Evolutionary conservation across 2,888 invertebrate genomes (phyloP).

Genomic region (Actias luna): DNA sequence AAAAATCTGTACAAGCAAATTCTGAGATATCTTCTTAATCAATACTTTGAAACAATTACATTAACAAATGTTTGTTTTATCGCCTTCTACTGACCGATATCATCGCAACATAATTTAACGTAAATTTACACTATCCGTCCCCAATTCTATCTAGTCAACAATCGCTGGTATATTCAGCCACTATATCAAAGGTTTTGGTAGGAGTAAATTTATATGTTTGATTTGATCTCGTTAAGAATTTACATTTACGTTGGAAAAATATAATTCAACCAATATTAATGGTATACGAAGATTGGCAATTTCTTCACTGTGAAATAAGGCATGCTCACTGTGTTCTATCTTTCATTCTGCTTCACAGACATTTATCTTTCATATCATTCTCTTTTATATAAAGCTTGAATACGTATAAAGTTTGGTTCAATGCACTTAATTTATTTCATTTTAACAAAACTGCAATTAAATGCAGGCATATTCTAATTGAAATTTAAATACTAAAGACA

Average conservation of each 20-base stretch:
- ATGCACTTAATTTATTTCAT: background rate
- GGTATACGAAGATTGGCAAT: background rate
- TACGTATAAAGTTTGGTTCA: background rate
- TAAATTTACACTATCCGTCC: slow-evolving; percentile 1
- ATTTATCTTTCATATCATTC: background rate
- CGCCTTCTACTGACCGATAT: background rate
- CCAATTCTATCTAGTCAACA: background rate
- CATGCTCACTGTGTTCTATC: background rate
- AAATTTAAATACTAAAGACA: slow-evolving; percentile 12
- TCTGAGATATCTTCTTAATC: background rate
- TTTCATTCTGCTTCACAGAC: background rate
- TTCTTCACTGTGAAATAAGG: background rate
- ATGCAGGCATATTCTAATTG: slow-evolving; percentile 11
- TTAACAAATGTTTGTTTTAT: background rate
- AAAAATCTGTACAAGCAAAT: too few species aligned
- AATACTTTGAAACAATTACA: background rate
- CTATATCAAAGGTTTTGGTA: background rate
- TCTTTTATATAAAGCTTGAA: background rate
- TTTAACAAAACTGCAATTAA: background rate
- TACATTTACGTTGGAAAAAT: background rate
- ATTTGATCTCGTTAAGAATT: background rate
- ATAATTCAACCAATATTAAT: background rate
- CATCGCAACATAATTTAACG: background rate
- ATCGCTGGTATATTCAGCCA: background rate
- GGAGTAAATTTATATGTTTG: background rate